Evolutionary conservation across 2,797 vertebrate genomes (phyloP).

Genomic region (Rhinogobio ventralis): DNA sequence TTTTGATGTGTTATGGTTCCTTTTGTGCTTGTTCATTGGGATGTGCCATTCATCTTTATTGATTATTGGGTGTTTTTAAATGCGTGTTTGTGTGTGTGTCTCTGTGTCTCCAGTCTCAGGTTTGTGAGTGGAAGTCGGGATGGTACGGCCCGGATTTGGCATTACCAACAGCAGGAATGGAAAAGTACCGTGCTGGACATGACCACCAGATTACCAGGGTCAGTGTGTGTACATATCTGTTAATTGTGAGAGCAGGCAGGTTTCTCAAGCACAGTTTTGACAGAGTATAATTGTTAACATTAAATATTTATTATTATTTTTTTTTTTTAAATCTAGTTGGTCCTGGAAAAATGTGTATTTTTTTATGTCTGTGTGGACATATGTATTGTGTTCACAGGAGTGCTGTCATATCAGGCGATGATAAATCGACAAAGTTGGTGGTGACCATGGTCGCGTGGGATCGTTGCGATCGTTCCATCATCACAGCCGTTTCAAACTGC

Average conservation of each 20-base stretch:
- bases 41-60: neutral
- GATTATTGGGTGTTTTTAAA: slow-evolving; percentile 12
- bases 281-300: neutral
- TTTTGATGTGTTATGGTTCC: neutral
- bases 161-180: slow-evolving; percentile 97
- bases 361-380: neutral
- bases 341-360: neutral
- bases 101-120: slow-evolving; percentile 75
- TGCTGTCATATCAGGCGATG: slow-evolving; percentile 80
- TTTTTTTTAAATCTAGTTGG: accelerated
- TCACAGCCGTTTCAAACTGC: slow-evolving; percentile 97
- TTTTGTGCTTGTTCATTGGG: neutral
- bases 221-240: slow-evolving; percentile 58
- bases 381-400: slow-evolving; percentile 74
- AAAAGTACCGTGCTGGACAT: slow-evolving; percentile 91
- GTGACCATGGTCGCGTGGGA: slow-evolving; percentile 99
- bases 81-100: slow-evolving; percentile 30
- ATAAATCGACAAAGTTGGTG: slow-evolving; percentile 93
- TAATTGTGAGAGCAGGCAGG: neutral
- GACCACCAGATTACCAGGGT: slow-evolving; percentile 92
- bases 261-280: neutral
- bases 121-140: slow-evolving; percentile 98
- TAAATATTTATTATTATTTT: too few relatives aligned
- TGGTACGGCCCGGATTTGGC: slow-evolving; percentile 96
- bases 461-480: slow-evolving; percentile 87